These are phyloP conservation scores for Ochropacha duplaris DNA, from an alignment of 2,888 invertebrate species.

Conservation along the genomic window DNA sequence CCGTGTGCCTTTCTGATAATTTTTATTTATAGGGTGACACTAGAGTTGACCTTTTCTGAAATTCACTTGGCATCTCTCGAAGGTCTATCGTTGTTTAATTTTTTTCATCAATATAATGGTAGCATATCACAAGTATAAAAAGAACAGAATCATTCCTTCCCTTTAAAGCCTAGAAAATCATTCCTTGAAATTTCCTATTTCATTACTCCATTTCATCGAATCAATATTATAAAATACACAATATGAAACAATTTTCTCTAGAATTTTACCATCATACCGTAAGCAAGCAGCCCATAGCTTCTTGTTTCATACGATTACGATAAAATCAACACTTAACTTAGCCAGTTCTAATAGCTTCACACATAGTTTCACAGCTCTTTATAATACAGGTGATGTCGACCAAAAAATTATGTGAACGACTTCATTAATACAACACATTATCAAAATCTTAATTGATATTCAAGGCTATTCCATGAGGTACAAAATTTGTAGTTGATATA, in stretches of 20 bases:
- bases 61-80: slow-evolving; percentile 21
- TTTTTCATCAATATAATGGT: too few species aligned
- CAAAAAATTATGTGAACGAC: neutral
- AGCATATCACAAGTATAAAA: too few species aligned
- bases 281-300: neutral
- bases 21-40: slow-evolving; percentile 68
- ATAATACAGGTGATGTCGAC: neutral
- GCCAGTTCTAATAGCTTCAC: neutral
- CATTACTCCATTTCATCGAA: too few species aligned
- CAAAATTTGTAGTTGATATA: neutral
- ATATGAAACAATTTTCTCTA: too few species aligned
- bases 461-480: slow-evolving; percentile 39
- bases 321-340: neutral
- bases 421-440: slow-evolving; percentile 18
- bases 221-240: too few species aligned
- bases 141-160: too few species aligned
- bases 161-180: neutral
- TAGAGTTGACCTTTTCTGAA: slow-evolving; percentile 54
- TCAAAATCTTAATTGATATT: slow-evolving; percentile 50
- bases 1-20: slow-evolving; percentile 77
- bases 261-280: neutral
- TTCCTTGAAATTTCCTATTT: too few species aligned
- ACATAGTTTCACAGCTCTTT: too few species aligned
- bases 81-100: neutral
- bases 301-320: neutral